phyloP scores from a whole-genome alignment of 2,797 vertebrate species.

The Micrastur ruficollis region DNA sequence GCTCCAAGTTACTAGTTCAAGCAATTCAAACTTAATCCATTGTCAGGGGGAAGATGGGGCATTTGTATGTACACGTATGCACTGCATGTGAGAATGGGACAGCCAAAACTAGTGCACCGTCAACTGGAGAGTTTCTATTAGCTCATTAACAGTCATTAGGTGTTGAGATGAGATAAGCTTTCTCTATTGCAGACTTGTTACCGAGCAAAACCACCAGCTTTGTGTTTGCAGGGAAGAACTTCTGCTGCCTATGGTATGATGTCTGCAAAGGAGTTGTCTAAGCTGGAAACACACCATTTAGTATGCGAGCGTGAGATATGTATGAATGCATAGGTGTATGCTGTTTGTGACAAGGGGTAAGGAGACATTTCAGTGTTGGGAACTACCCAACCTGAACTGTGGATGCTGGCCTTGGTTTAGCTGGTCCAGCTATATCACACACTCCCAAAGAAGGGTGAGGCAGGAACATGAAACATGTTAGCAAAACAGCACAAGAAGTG shows the following conservation, averaged over 20 bases:
- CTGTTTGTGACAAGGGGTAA: not conserved
- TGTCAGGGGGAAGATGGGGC: not conserved
- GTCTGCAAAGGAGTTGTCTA: not conserved
- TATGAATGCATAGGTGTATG: not conserved
- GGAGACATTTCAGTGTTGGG: not conserved
- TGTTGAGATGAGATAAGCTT: not conserved
- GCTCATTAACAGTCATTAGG: not conserved
- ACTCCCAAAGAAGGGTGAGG: not conserved
- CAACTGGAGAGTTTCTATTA: not conserved
- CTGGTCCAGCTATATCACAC: not conserved
- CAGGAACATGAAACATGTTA: not conserved
- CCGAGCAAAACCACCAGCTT: not conserved
- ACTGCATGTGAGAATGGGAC: not conserved
- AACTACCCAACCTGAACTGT: not conserved
- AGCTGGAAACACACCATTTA: not conserved
- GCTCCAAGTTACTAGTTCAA: not conserved
- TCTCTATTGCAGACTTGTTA: not conserved
- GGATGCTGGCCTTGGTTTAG: not conserved
- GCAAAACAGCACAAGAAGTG: not conserved
- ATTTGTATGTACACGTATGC: not conserved
- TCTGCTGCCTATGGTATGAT: not conserved
- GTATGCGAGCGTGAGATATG: fast-evolving
- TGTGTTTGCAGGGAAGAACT: not conserved
- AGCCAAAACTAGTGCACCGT: not conserved
- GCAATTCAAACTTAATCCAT: not conserved